These are phyloP conservation scores for Rhadina sibilatrix DNA, from an alignment of 2,113 vertebrate species.

Conservation along the genomic window DNA sequence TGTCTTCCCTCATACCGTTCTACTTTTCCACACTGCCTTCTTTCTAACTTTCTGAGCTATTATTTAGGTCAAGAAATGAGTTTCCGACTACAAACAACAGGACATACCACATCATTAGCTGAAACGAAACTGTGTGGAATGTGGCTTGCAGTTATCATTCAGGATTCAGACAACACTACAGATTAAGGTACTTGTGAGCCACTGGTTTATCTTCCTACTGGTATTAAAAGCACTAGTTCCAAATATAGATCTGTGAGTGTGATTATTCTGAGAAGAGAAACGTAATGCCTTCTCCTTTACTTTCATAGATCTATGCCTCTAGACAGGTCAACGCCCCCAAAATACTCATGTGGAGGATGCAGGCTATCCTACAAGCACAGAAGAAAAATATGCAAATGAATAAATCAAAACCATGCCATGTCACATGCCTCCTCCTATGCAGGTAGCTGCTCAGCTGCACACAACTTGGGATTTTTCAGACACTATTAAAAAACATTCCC, in stretches of 20 bases:
- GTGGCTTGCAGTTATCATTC: background rate
- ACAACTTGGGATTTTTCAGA: background rate
- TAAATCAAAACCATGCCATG: background rate
- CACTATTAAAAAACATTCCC: background rate
- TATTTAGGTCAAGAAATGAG: background rate
- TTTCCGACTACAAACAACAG: background rate
- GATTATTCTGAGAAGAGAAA: slow-evolving; percentile 52
- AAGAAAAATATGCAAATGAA: slow-evolving; percentile 53
- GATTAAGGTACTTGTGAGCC: slow-evolving; percentile 18
- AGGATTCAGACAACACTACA: slow-evolving; percentile 4
- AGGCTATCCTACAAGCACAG: slow-evolving; percentile 5
- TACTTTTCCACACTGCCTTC: background rate
- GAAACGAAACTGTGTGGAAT: background rate
- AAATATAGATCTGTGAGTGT: slow-evolving; percentile 20
- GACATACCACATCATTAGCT: background rate
- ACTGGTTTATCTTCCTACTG: slow-evolving; percentile 11
- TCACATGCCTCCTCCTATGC: background rate
- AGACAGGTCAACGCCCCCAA: slow-evolving; percentile 31
- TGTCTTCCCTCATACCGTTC: background rate
- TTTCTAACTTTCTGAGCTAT: background rate
- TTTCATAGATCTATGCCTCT: slow-evolving; percentile 22
- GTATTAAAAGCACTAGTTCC: slow-evolving; percentile 35
- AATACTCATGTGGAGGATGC: background rate
- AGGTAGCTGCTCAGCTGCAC: background rate
- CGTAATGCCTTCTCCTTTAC: slow-evolving; percentile 25